These are phyloP conservation scores for Tragelaphus scriptus DNA, from an alignment of 2,113 vertebrate genomes.

Conservation along the genomic window DNA sequence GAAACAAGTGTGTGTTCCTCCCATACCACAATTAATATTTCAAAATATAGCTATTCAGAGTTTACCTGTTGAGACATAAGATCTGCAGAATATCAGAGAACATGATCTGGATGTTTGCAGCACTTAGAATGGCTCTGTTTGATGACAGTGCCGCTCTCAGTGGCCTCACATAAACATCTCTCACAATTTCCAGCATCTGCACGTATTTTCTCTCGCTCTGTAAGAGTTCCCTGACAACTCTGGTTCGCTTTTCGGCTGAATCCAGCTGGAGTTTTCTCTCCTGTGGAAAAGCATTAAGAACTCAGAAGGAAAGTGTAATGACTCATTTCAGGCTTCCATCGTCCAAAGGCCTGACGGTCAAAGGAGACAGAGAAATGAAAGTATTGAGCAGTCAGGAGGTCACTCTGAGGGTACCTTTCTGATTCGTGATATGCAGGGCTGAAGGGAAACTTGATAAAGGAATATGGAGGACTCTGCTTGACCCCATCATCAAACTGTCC, in stretches of 20 bases:
- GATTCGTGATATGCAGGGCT: background rate
- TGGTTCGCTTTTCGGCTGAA: slow-evolving; percentile 69
- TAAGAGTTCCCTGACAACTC: slow-evolving; percentile 78
- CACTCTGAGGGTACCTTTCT: background rate
- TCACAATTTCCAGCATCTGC: slow-evolving; percentile 73
- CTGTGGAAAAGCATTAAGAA: slow-evolving; percentile 62
- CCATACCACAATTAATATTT: background rate
- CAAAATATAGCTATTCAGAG: background rate
- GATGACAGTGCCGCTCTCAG: slow-evolving; percentile 84
- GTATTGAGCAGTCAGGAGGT: background rate
- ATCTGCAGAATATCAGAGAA: slow-evolving; percentile 80
- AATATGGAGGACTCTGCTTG: background rate
- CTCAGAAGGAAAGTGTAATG: background rate
- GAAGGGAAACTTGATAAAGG: background rate
- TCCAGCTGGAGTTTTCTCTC: slow-evolving; percentile 43
- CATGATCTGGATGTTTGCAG: slow-evolving; percentile 77
- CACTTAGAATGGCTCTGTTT: slow-evolving; percentile 84
- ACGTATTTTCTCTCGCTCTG: slow-evolving; percentile 82
- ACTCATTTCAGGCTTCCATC: background rate
- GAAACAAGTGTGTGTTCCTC: background rate
- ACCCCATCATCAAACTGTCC: background rate
- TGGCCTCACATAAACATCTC: slow-evolving; percentile 80
- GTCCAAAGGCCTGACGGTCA: background rate
- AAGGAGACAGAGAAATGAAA: background rate
- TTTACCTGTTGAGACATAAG: slow-evolving; percentile 81